These are phyloP conservation scores for Myotis findleyi DNA, from an alignment of 2,797 vertebrate genomes.

Conservation along the genomic window DNA sequence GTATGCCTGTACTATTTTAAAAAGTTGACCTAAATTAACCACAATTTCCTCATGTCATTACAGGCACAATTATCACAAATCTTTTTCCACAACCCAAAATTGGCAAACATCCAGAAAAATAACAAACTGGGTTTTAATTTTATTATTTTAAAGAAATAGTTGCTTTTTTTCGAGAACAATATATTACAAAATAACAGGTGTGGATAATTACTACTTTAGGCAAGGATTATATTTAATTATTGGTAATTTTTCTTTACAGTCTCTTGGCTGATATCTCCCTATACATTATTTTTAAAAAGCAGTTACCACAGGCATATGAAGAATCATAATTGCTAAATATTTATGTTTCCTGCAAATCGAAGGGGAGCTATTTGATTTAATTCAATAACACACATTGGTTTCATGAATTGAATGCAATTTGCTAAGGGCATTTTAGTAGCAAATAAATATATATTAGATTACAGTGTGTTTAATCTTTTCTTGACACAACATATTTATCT, in stretches of 20 bases:
- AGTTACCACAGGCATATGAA: not conserved
- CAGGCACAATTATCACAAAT: not conserved
- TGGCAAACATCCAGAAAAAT: not conserved
- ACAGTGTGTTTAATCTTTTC: conserved; percentile 15
- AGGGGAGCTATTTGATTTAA: not conserved
- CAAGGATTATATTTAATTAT: conserved; percentile 22
- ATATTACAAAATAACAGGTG: not conserved
- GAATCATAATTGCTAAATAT: not conserved
- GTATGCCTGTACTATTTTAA: not conserved
- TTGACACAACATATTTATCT: conserved; percentile 34
- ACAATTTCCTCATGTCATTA: not conserved
- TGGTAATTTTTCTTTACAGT: not conserved
- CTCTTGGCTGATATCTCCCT: not conserved
- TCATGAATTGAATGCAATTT: conserved; percentile 16
- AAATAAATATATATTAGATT: conserved; percentile 64
- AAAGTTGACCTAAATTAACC: not conserved
- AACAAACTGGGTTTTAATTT: rapidly evolving
- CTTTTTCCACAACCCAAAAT: not conserved
- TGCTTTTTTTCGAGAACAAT: not conserved
- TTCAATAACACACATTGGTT: conserved; percentile 42
- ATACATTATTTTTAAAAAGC: not conserved
- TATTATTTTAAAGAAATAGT: not conserved
- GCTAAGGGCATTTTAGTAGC: conserved; percentile 25
- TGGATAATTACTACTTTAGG: conserved; percentile 43
- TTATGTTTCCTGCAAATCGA: not conserved